Percentiles rank a stretch among this genome's conserved stretches.
phyloP scores from a whole-genome alignment of 2,797 vertebrate species.

The Gymnoscopelus braueri region DNA sequence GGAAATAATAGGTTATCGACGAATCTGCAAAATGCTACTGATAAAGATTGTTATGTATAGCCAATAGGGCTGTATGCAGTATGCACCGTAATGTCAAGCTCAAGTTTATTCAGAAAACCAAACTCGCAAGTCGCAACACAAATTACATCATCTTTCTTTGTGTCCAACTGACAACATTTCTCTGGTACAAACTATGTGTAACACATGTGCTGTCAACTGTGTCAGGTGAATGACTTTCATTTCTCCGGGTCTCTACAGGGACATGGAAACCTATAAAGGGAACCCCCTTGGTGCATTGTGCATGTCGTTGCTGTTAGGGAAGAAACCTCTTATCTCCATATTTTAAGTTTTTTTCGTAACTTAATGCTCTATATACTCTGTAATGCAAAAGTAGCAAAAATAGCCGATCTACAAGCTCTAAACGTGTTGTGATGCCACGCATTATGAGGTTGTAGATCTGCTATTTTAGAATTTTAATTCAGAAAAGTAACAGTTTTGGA shows the following conservation, averaged over 20 bases:
- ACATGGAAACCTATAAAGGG: slow-evolving; percentile 12
- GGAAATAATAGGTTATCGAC: too few relatives aligned
- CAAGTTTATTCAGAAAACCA: not conserved
- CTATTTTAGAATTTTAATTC: too few relatives aligned
- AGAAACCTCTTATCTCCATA: too few relatives aligned
- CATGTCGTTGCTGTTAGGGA: not conserved
- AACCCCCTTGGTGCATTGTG: slow-evolving; percentile 34
- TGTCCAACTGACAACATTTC: not conserved
- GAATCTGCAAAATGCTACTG: too few relatives aligned
- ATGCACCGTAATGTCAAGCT: not conserved
- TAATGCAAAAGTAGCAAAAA: too few relatives aligned
- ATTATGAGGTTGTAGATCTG: too few relatives aligned
- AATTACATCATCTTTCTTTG: not conserved
- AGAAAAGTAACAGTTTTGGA: too few relatives aligned
- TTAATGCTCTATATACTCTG: too few relatives aligned
- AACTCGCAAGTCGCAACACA: not conserved
- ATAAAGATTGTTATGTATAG: not conserved
- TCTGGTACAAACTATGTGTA: not conserved
- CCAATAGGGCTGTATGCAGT: not conserved
- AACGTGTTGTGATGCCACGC: too few relatives aligned
- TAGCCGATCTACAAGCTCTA: too few relatives aligned
- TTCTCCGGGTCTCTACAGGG: slow-evolving; percentile 36
- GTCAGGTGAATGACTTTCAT: slow-evolving; percentile 37
- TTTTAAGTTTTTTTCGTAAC: too few relatives aligned
- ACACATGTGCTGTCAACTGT: not conserved